Evolutionary conservation across 2,797 vertebrate species (phyloP).

Genomic region (Todus mexicanus): DNA sequence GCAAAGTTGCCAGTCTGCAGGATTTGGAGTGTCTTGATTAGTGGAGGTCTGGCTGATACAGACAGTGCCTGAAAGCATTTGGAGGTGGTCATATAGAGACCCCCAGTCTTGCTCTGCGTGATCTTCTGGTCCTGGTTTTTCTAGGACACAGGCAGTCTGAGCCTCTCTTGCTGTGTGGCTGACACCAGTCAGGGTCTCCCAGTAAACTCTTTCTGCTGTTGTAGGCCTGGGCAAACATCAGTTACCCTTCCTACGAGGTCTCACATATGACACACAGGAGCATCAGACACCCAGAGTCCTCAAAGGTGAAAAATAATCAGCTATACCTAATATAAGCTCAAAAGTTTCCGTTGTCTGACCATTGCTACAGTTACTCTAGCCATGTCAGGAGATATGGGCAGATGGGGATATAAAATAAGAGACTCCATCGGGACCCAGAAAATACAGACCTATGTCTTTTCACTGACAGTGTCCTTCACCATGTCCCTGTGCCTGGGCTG

Average conservation of each 20-base stretch:
- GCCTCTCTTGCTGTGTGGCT: background rate
- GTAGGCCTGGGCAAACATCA: background rate
- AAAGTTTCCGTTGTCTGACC: background rate
- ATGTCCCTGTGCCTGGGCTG: background rate
- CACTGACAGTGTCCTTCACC: background rate
- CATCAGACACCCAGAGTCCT: background rate
- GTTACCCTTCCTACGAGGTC: background rate
- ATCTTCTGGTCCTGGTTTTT: background rate
- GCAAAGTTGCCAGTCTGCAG: fast-evolving
- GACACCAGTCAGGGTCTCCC: background rate
- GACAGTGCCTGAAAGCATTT: background rate
- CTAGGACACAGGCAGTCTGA: no score
- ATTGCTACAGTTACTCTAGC: background rate
- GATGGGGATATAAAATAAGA: background rate
- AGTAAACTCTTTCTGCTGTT: background rate
- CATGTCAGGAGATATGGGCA: background rate
- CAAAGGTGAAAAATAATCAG: background rate
- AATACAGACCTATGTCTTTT: background rate
- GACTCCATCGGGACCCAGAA: background rate
- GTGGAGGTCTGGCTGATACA: background rate
- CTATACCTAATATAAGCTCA: background rate
- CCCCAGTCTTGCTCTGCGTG: background rate
- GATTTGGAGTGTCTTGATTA: background rate
- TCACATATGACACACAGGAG: background rate
- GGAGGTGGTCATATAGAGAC: background rate